Conservation (phyloP, 2,797 vertebrate genomes). For the Sparidentex hasta region DNA sequence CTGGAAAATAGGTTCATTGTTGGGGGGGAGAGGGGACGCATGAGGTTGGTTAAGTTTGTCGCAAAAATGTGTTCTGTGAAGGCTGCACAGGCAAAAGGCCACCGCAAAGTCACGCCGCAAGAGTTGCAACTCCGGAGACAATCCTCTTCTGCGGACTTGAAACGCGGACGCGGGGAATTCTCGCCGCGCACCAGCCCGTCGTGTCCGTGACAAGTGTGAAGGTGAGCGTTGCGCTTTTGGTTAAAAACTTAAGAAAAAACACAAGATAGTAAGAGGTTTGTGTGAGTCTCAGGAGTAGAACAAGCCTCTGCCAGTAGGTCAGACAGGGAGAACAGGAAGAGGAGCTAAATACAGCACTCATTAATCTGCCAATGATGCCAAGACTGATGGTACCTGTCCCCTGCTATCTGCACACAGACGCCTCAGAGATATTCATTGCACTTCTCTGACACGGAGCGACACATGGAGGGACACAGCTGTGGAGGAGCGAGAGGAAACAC, state of each 20-base stretch:
- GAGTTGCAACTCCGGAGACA: slow-evolving; percentile 12
- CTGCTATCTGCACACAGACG: slow-evolving; percentile 61
- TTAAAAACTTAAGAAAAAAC: not conserved
- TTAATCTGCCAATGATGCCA: slow-evolving; percentile 76
- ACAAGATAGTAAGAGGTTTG: slow-evolving; percentile 31
- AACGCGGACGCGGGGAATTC: not conserved
- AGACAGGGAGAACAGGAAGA: slow-evolving; percentile 54
- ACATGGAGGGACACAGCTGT: slow-evolving; percentile 5
- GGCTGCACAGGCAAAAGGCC: slow-evolving; percentile 1
- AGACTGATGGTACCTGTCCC: slow-evolving; percentile 72
- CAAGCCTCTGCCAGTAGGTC: slow-evolving; percentile 57
- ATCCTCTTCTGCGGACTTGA: slow-evolving; percentile 11
- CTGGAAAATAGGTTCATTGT: slow-evolving; percentile 57
- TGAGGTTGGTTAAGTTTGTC: slow-evolving; percentile 32
- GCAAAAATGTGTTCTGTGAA: slow-evolving; percentile 29
- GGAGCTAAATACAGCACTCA: slow-evolving; percentile 75
- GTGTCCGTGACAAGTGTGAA: not conserved
- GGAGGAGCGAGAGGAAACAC: not conserved
- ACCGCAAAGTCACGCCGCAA: not conserved
- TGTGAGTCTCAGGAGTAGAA: slow-evolving; percentile 35
- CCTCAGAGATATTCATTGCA: slow-evolving; percentile 54
- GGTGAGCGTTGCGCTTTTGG: not conserved
- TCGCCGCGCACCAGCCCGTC: not conserved
- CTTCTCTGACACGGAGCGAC: slow-evolving; percentile 30
- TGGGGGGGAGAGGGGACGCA: not conserved